Percentiles rank a stretch among this genome's conserved stretches.
These are phyloP conservation scores for Mystacides longicornis DNA, from an alignment of 2,888 invertebrate genomes.

Conservation along the genomic window DNA sequence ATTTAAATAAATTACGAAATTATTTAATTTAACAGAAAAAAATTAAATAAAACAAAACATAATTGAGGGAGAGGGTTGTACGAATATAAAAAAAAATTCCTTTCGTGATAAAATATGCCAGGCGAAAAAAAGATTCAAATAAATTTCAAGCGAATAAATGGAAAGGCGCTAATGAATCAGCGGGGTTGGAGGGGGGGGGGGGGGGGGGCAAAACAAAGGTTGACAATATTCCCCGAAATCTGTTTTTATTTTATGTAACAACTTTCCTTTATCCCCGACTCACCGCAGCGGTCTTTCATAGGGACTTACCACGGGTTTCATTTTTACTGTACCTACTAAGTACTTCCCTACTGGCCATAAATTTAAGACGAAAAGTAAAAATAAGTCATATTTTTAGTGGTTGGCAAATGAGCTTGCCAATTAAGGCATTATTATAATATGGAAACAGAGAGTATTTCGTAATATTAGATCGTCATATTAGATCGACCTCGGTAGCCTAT, in stretches of 20 bases:
- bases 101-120: neutral
- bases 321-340: too few relatives aligned
- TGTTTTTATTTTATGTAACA: slow-evolving; percentile 25
- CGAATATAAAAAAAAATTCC: neutral
- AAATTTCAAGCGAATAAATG: slow-evolving; percentile 10
- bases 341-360: neutral
- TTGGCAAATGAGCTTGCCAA: neutral
- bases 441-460: too few relatives aligned
- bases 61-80: neutral
- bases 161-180: slow-evolving; percentile 12
- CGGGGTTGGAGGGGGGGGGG: neutral
- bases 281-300: slow-evolving; percentile 6
- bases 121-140: slow-evolving; percentile 4
- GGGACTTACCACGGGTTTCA: too few relatives aligned
- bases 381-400: neutral
- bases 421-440: neutral
- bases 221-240: slow-evolving; percentile 22
- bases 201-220: slow-evolving; percentile 18
- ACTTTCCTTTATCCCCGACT: slow-evolving; percentile 21
- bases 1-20: neutral
- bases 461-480: too few relatives aligned
- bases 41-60: neutral
- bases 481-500: too few relatives aligned
- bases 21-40: neutral
- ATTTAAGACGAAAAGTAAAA: neutral